A percentile compares a stretch with the other conserved stretches of the same genome.
These are phyloP conservation scores for Ceratina australensis DNA, from an alignment of 1,140 invertebrate genomes.

Conservation along the genomic window DNA sequence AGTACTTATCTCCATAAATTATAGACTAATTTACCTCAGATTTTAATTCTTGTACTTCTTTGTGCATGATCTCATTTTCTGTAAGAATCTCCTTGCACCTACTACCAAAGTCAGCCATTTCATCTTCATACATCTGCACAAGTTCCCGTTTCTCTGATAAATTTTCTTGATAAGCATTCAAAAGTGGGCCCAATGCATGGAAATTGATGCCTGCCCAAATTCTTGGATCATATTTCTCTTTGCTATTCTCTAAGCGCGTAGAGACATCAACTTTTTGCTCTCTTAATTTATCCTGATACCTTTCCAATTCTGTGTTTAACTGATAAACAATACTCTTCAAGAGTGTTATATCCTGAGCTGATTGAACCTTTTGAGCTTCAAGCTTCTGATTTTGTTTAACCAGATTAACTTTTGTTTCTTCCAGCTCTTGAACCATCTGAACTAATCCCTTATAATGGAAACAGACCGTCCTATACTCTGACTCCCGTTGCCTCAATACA, in stretches of 20 bases:
- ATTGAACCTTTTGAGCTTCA: conserved; percentile 78
- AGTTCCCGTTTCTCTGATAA: conserved; percentile 84
- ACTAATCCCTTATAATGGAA: conserved; percentile 63
- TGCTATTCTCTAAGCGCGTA: conserved; percentile 39
- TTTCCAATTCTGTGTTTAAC: conserved; percentile 84
- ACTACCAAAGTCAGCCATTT: conserved; percentile 82
- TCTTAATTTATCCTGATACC: conserved; percentile 84
- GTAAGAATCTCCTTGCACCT: conserved; percentile 82
- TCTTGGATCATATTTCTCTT: conserved; percentile 53
- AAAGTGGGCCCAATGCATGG: conserved; percentile 82
- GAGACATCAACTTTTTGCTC: conserved; percentile 50
- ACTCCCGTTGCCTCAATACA: conserved; percentile 63
- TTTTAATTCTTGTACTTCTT: conserved; percentile 80
- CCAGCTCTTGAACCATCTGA: conserved; percentile 57
- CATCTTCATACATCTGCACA: conserved; percentile 81
- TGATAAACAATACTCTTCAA: conserved; percentile 85
- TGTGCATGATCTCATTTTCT: conserved; percentile 83
- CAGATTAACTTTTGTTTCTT: conserved; percentile 64
- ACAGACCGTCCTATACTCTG: conserved; percentile 64
- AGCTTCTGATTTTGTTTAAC: conserved; percentile 66
- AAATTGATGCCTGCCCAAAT: conserved; percentile 81
- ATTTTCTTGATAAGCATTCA: conserved; percentile 85
- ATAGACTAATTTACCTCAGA: conserved; percentile 73
- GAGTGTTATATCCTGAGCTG: conserved; percentile 82
- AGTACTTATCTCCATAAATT: conserved; percentile 3